Percentiles rank a stretch among this genome's conserved stretches.
Conservation (phyloP, 2,888 invertebrate genomes). For the Rambutsinella grinnellia region DNA sequence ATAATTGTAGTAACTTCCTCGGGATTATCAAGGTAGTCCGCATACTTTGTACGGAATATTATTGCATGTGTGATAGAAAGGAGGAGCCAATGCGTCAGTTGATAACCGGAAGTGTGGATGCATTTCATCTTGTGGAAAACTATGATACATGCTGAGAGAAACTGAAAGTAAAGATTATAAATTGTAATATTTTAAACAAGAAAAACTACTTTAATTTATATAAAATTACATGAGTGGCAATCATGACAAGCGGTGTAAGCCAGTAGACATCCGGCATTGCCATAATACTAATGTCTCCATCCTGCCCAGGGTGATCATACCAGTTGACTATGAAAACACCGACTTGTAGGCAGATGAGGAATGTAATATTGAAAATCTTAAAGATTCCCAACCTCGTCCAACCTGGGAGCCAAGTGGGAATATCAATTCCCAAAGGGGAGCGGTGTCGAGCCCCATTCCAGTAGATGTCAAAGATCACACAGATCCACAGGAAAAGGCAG, state of each 20-base stretch:
- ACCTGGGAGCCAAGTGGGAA: constrained; percentile 14
- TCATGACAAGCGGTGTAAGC: constrained; percentile 16
- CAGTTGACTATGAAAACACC: background rate
- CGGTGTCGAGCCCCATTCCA: constrained; percentile 69
- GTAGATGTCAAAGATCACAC: constrained; percentile 81
- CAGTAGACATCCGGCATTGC: constrained; percentile 19
- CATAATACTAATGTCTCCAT: background rate
- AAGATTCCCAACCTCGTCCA: constrained; percentile 19
- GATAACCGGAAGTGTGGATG: constrained; percentile 88
- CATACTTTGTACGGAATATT: constrained; percentile 79
- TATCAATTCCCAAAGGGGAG: background rate
- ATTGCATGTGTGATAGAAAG: constrained; percentile 80
- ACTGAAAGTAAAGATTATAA: constrained; percentile 72
- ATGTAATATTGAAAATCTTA: constrained; percentile 13
- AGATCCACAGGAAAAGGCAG: constrained; percentile 84
- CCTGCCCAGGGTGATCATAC: background rate
- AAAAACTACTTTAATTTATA: constrained; percentile 2
- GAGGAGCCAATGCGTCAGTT: constrained; percentile 92
- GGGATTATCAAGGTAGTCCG: constrained; percentile 5
- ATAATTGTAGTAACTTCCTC: constrained; percentile 72
- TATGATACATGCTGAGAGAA: constrained; percentile 78
- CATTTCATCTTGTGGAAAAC: constrained; percentile 87
- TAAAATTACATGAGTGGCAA: constrained; percentile 30
- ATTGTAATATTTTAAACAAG: constrained; percentile 5
- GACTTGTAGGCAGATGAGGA: constrained; percentile 12